Percentiles rank a stretch among this genome's conserved stretches.
Conservation (phyloP, 1,140 invertebrate species). For the Oryctes rhinoceros region DNA sequence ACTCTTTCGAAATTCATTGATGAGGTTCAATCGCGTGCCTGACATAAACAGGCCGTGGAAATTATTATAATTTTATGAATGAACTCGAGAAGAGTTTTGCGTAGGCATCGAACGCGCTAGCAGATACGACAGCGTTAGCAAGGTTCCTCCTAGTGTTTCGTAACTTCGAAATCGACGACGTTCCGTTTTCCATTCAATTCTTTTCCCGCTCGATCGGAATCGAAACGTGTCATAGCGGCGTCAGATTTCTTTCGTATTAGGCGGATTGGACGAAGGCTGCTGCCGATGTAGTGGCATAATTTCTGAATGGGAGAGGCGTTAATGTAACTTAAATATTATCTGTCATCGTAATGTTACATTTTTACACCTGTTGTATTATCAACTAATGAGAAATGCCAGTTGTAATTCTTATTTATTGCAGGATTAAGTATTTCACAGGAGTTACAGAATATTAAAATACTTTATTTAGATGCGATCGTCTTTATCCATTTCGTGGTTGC, state of each 20-base stretch:
- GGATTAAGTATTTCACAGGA: background rate
- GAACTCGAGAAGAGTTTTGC: conserved; percentile 27
- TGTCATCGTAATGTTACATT: background rate
- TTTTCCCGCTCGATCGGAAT: background rate
- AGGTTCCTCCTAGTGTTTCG: background rate
- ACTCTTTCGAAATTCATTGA: conserved; percentile 35
- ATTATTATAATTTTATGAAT: conserved; percentile 41
- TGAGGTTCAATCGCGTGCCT: conserved; percentile 40
- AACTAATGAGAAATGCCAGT: background rate
- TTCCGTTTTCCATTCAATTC: conserved; percentile 22
- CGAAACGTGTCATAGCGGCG: background rate
- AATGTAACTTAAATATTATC: background rate
- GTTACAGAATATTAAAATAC: background rate
- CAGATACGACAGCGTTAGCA: background rate
- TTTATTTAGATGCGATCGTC: background rate
- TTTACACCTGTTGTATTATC: background rate
- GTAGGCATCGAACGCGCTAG: conserved; percentile 6
- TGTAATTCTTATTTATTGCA: background rate
- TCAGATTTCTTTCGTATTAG: background rate
- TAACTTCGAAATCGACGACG: conserved; percentile 21
- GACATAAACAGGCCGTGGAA: conserved; percentile 31
- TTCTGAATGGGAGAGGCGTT: background rate
- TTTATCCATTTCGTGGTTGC: too few relatives aligned
- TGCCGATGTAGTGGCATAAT: background rate
- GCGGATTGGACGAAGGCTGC: conserved; percentile 1